Conservation (phyloP, 2,797 vertebrate species). For the Pygocentrus nattereri region DNA sequence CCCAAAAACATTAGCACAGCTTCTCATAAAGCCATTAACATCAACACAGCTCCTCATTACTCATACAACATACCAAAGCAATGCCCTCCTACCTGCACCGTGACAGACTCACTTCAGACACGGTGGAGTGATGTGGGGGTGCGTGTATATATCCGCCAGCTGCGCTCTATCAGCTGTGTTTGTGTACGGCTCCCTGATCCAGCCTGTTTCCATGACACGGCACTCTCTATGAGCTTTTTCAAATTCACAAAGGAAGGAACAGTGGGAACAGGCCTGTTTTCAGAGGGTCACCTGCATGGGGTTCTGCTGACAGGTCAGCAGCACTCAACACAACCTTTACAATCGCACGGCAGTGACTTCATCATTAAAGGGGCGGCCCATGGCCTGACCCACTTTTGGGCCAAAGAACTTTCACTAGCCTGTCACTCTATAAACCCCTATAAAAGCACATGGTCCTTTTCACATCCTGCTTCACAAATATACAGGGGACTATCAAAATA, state of each 20-base stretch:
- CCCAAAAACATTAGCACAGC: too few species aligned
- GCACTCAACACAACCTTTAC: background rate
- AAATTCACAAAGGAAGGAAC: constrained; percentile 43
- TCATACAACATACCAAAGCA: constrained; percentile 8
- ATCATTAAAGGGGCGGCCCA: background rate
- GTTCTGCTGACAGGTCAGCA: constrained; percentile 27
- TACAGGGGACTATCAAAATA: too few species aligned
- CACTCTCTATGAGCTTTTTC: constrained; percentile 31
- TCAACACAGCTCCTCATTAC: too few species aligned
- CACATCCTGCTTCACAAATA: background rate
- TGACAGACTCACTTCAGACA: constrained; percentile 2
- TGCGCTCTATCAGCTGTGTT: constrained; percentile 41
- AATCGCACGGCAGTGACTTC: background rate
- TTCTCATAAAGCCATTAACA: too few species aligned
- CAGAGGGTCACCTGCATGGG: constrained; percentile 9
- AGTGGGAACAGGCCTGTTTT: constrained; percentile 14
- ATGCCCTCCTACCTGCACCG: constrained; percentile 32
- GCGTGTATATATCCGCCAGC: constrained; percentile 31
- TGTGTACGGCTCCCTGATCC: constrained; percentile 8
- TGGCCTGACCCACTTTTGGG: background rate
- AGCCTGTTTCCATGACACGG: constrained; percentile 58
- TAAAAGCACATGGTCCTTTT: too few species aligned
- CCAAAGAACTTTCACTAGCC: too few species aligned
- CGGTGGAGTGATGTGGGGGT: background rate
- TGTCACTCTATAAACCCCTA: background rate